Evolutionary conservation across 2,113 vertebrate genomes (phyloP), one percentile per base, ranked within the genome.

Genomic region (Pachycephala philippinensis): DNA sequence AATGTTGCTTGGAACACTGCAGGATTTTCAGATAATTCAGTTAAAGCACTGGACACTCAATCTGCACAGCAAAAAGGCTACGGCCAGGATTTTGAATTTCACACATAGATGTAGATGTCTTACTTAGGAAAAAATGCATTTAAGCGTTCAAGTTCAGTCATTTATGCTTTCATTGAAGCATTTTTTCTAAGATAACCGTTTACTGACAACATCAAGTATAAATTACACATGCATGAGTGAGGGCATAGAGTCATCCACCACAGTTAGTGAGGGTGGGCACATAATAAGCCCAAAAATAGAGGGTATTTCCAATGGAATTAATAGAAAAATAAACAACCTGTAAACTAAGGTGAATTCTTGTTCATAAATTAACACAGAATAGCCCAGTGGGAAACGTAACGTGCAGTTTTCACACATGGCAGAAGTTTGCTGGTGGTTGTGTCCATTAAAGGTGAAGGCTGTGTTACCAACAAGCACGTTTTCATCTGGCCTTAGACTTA

Each of bases 401-500:
- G 42, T 96, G 95, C 94, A 95, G 92, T 94, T 96, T 97, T 97
- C 96, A 93, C 95, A 95, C 84, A 88, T 17, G 90, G 93, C 97
- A 95, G 92, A 93, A 83, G 75, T 96, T 94, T 85, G 91, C 94
- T 81, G 78, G 91, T 39, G 49, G 68, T 33, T 44, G 56, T 19
- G 84, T 47, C 88, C 84, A 4, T 97, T 96, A 92, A 66, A 97
- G 96, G 97, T 95, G 95, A 97, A 97, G 94, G 91, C 93, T 97
- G 2, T 30, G 61, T 68, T 82, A 92, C 80, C 96, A 95, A 82
- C 84, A 91, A 93, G 96, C 97, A 96, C 93, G 81, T 97, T 97
- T 95, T 97, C 97, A 86, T 97, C 97, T 98, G 97, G 93, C 93
- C 92, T 95, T 78, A 95, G 96, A 94, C 94, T 93, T 94, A 97